phyloP scores from a whole-genome alignment of 1,140 invertebrate genomes.

The Listronotus bonariensis region DNA sequence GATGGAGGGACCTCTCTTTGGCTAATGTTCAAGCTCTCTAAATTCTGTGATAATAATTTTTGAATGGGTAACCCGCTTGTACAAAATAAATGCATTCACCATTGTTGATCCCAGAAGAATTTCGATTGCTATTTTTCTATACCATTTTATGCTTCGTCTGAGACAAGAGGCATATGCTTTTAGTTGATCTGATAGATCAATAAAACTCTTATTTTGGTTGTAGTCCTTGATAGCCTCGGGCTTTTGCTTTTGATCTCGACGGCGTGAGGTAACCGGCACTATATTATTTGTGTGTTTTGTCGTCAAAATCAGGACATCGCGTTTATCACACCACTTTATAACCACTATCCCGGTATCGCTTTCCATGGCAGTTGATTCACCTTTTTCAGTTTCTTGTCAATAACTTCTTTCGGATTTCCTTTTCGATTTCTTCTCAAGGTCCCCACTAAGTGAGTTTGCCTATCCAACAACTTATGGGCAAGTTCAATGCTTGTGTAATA shows the following conservation, averaged over 20 bases:
- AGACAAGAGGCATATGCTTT: constrained; percentile 49
- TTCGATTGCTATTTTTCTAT: constrained; percentile 46
- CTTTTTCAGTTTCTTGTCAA: constrained; percentile 37
- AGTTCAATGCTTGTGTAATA: constrained; percentile 44
- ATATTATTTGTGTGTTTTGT: constrained; percentile 40
- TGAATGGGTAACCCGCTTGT: constrained; percentile 20
- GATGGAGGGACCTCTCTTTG: too few relatives aligned
- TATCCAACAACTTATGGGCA: constrained; percentile 41
- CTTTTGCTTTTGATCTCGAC: constrained; percentile 9
- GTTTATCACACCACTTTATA: constrained; percentile 44
- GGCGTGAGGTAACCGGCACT: neutral
- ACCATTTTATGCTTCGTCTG: constrained; percentile 49
- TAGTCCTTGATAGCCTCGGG: constrained; percentile 40
- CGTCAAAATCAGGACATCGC: constrained; percentile 38
- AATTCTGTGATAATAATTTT: constrained; percentile 18
- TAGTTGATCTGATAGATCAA: constrained; percentile 55
- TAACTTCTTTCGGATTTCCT: constrained; percentile 44
- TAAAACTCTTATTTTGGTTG: constrained; percentile 51
- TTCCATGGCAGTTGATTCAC: constrained; percentile 19
- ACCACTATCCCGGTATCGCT: constrained; percentile 18
- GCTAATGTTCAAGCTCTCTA: constrained; percentile 9
- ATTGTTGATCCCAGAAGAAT: constrained; percentile 50
- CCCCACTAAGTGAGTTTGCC: constrained; percentile 48
- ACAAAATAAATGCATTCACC: constrained; percentile 44
- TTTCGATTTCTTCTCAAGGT: constrained; percentile 43